phyloP scores from a whole-genome alignment of 2,888 invertebrate species.

The Stenichneumon culpator region DNA sequence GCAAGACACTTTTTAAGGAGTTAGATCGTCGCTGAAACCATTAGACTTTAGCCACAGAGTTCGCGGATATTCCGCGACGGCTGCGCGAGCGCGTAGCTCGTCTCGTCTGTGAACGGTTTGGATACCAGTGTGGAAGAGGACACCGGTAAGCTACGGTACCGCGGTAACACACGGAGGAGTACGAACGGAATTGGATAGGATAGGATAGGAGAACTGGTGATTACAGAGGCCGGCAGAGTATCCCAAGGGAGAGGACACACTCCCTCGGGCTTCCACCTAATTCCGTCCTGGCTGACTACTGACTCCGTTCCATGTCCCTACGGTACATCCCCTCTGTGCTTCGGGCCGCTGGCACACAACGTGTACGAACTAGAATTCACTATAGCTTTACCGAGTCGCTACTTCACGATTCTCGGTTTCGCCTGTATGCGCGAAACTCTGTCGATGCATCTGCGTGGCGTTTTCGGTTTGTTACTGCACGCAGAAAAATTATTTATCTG shows the following conservation, averaged over 20 bases:
- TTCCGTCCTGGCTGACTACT: slow-evolving; percentile 84
- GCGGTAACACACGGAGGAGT: slow-evolving; percentile 70
- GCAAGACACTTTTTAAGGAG: no score
- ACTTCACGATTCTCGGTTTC: slow-evolving; percentile 50
- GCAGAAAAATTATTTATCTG: no score
- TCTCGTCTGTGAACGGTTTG: slow-evolving; percentile 31
- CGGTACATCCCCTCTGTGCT: slow-evolving; percentile 42
- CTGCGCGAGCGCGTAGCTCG: slow-evolving; percentile 28
- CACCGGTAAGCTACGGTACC: slow-evolving; percentile 54
- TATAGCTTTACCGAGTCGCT: slow-evolving; percentile 20
- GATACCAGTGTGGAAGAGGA: slow-evolving; percentile 42
- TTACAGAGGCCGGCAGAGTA: slow-evolving; percentile 82
- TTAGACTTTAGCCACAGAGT: neutral
- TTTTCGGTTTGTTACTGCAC: neutral
- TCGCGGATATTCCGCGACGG: slow-evolving; percentile 56
- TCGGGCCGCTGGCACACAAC: slow-evolving; percentile 57
- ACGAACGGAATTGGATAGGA: slow-evolving; percentile 82
- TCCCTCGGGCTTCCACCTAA: slow-evolving; percentile 83
- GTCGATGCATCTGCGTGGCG: neutral
- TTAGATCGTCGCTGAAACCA: no score
- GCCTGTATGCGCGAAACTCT: neutral
- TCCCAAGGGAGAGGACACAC: slow-evolving; percentile 79
- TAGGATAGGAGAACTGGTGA: slow-evolving; percentile 83
- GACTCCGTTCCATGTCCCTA: slow-evolving; percentile 75
- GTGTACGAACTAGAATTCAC: slow-evolving; percentile 50